phyloP scores from a whole-genome alignment of 2,113 vertebrate genomes.

The Gracilinanus agilis region DNA sequence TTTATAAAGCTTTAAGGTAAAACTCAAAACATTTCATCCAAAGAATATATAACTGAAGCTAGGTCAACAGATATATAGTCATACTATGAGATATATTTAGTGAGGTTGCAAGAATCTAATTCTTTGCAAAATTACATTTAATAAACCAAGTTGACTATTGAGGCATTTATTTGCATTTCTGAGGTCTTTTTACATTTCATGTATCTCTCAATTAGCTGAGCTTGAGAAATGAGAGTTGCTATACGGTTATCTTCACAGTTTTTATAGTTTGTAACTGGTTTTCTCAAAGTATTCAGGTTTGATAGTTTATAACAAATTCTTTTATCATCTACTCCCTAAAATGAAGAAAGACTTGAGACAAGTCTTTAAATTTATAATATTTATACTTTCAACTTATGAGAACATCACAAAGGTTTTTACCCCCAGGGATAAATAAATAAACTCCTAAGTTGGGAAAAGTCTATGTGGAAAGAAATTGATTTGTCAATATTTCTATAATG shows the following conservation, averaged over 20 bases:
- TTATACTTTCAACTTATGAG: neutral
- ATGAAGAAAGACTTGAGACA: neutral
- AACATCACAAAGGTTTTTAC: neutral
- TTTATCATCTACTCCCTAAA: neutral
- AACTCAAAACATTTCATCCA: neutral
- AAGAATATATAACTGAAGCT: neutral
- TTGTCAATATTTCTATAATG: neutral
- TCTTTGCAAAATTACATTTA: neutral
- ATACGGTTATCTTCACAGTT: neutral
- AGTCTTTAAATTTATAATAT: neutral
- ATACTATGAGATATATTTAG: neutral
- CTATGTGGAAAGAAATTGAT: neutral
- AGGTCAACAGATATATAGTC: neutral
- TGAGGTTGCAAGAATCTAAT: neutral
- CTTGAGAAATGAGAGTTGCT: neutral
- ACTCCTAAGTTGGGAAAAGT: neutral
- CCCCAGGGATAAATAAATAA: neutral
- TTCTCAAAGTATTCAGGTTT: neutral
- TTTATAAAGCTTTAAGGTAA: neutral
- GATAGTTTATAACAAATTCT: neutral
- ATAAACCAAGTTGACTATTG: neutral
- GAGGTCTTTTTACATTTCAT: neutral
- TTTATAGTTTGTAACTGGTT: neutral
- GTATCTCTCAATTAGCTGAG: neutral
- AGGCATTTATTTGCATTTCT: neutral